Base-by-base conservation (phyloP, 2,797 vertebrate species). In the Onychomys arenicola region DNA sequence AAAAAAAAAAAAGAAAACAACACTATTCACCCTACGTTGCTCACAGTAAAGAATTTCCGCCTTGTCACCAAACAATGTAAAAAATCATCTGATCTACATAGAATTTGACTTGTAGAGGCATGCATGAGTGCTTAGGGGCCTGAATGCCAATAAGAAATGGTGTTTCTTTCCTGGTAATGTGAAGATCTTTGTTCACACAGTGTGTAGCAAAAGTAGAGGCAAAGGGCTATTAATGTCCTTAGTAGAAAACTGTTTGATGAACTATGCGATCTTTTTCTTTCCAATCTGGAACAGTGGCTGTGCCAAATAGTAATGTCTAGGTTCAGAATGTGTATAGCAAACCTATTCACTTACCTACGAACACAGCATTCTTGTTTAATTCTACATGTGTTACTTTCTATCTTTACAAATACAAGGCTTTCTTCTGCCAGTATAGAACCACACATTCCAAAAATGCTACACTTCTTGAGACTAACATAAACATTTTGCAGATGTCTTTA, bases 41-140 rank as follows among this genome's bases (percentile, higher is more conserved):
- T 97, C 43, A 87, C 73, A 95, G 77, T 94, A 93, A 97, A 84
- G 10, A 78, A 40, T 96, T 98, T 97, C 93, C 80, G 97, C 92
- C 55, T 86, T 95, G 82, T 91, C 88, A 93, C 85, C 80, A 63
- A 98, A 95, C 80, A 97, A 27, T 57, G 34, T 91, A 76, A 81
- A 71, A 86, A 96, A 32, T 2, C 16, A 19, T 29, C 55, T 90
- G 0, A 34, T 91, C 92, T 96, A 86, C 37, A 21, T 49, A 69
- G 82, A 94, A 97, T 91, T 76, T 90, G 83, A 90, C 84, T 93
- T 86, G 46, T 93, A 92, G 0, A 0, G 80, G 52, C 76, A 95
- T 16, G 6, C 32, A 40, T 89, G 89, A 80, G 52, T 69, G 61
- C 93, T 91, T 93, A 89, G 27, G 86, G 90, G 87, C 59, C 43